Evolutionary conservation across 2,113 vertebrate genomes (phyloP).

Genomic region (Labrus mixtus): DNA sequence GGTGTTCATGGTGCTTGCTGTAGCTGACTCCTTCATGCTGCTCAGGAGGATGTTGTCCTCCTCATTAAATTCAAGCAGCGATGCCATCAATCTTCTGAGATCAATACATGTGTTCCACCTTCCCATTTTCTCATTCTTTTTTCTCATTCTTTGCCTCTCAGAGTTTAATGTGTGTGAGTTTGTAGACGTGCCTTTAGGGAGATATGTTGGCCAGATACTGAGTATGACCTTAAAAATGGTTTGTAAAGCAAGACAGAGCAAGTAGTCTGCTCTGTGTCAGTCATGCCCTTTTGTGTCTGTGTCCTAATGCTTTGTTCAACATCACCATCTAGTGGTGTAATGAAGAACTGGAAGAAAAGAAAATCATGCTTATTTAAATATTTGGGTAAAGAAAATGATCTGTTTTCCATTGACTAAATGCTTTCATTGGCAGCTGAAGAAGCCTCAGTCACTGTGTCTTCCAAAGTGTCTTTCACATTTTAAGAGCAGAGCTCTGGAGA

Average conservation of each 20-base stretch:
- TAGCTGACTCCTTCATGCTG: slow-evolving; percentile 31
- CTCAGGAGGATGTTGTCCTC: slow-evolving; percentile 34
- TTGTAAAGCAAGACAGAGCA: slow-evolving; percentile 4
- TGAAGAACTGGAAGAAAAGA: background rate
- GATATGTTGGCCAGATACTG: slow-evolving; percentile 4
- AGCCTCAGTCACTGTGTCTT: too few species aligned
- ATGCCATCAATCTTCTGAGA: slow-evolving; percentile 59
- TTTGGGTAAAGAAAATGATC: too few species aligned
- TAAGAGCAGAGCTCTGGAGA: background rate
- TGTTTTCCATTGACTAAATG: too few species aligned
- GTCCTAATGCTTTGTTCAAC: slow-evolving; percentile 17
- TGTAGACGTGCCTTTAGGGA: slow-evolving; percentile 13
- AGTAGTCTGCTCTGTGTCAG: background rate
- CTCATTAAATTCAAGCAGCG: slow-evolving; percentile 58
- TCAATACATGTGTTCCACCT: slow-evolving; percentile 54
- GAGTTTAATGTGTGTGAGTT: slow-evolving; percentile 19
- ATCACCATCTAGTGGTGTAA: slow-evolving; percentile 64
- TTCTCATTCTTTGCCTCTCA: slow-evolving; percentile 13
- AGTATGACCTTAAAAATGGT: slow-evolving; percentile 1
- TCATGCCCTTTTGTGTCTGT: slow-evolving; percentile 7
- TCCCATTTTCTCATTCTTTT: background rate
- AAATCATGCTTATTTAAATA: too few species aligned
- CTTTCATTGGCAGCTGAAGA: too few species aligned
- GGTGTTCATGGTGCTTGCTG: slow-evolving; percentile 3
- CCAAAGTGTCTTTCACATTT: background rate